Evolutionary conservation across 2,888 invertebrate species (phyloP).

Genomic region (Apamea crenata): DNA sequence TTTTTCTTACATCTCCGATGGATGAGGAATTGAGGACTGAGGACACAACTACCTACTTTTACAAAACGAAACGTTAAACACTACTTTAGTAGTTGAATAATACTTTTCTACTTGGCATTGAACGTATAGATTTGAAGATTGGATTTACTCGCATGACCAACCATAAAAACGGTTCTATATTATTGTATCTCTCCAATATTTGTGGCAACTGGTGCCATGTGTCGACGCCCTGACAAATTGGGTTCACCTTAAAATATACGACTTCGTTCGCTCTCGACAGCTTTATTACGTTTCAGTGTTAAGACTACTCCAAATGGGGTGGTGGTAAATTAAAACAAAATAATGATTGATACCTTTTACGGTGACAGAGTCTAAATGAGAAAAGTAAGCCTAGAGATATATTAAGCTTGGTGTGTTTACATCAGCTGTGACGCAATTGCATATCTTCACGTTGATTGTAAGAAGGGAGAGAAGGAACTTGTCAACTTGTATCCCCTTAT

Average conservation of each 20-base stretch:
- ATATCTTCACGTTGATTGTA: conserved; percentile 38
- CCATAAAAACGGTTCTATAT: conserved; percentile 58
- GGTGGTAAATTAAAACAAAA: conserved; percentile 67
- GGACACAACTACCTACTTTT: background rate
- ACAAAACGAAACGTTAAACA: background rate
- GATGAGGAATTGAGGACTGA: background rate
- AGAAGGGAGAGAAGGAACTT: conserved; percentile 31
- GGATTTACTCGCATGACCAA: conserved; percentile 42
- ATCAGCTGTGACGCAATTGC: conserved; percentile 55
- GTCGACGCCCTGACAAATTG: conserved; percentile 77
- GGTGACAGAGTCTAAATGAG: conserved; percentile 57
- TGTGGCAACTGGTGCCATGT: conserved; percentile 75
- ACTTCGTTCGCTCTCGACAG: conserved; percentile 75
- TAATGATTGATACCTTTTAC: conserved; percentile 64
- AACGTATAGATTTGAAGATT: conserved; percentile 27
- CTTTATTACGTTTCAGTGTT: conserved; percentile 72
- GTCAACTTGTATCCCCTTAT: conserved; percentile 50
- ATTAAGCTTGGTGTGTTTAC: conserved; percentile 49
- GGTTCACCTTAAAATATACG: conserved; percentile 69
- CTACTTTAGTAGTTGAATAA: background rate
- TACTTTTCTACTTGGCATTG: conserved; percentile 15
- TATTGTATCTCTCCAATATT: conserved; percentile 70
- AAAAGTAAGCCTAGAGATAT: conserved; percentile 55
- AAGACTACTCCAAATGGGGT: conserved; percentile 63
- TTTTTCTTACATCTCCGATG: conserved; percentile 30